Percentiles rank a stretch among this genome's conserved stretches.
Conservation (phyloP, 2,797 vertebrate species). For the Hydrophis major region DNA sequence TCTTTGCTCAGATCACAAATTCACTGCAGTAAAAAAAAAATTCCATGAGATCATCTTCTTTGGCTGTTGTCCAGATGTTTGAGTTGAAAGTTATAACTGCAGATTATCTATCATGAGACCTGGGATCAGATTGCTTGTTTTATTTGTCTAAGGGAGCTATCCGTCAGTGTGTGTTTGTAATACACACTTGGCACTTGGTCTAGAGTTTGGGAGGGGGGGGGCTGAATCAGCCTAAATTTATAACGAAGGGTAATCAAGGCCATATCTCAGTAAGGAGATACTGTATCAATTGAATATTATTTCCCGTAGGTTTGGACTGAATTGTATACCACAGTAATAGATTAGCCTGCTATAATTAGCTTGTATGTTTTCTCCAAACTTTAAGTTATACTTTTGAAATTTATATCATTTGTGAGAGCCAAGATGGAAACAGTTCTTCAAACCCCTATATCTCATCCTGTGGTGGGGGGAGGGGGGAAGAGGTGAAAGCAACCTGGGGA, state of each 20-base stretch:
- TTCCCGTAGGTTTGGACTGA: not conserved
- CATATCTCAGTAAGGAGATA: conserved; percentile 1
- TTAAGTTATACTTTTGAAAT: not conserved
- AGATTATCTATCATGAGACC: not conserved
- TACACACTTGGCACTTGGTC: conserved; percentile 21
- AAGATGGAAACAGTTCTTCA: not conserved
- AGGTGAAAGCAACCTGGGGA: not conserved
- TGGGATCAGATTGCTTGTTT: not conserved
- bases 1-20: not conserved
- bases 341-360: not conserved
- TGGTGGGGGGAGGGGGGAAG: too few relatives aligned
- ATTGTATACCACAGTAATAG: conserved; percentile 6
- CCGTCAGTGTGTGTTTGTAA: not conserved
- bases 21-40: not conserved
- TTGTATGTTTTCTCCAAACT: not conserved
- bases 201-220: not conserved
- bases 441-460: not conserved
- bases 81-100: not conserved
- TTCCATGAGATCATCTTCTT: not conserved
- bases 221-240: not conserved
- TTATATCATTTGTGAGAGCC: conserved; percentile 1
- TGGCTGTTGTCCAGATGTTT: conserved; percentile 17
- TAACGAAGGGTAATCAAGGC: not conserved
- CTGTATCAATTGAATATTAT: not conserved
- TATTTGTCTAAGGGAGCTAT: conserved; percentile 9